Evolutionary conservation across 1,140 invertebrate genomes (phyloP), one percentile per base, ranked within the genome.

Genomic region (Atopsyche davidsoni): DNA sequence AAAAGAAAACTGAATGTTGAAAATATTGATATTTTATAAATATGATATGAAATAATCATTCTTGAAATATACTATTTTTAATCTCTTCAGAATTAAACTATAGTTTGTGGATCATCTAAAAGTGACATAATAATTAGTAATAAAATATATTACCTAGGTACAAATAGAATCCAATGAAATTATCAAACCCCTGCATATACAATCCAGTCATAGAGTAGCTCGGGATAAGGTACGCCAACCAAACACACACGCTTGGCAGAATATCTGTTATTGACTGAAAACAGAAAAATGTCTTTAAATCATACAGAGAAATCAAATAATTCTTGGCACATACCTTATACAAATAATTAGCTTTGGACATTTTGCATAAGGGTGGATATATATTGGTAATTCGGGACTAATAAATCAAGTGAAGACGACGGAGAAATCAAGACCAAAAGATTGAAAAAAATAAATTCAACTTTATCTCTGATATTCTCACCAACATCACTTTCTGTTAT

Each of bases 131-230:
- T n/a, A n/a, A n/a, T n/a, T n/a, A n/a, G n/a, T n/a, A n/a, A n/a
- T n/a, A n/a, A n/a, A n/a, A n/a, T n/a, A n/a, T n/a, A 65, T 72
- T 72, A 85, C 81, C 81, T 67, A 88, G 76, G 68, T 87, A 89
- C 46, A 81, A 68, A 59, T 84, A 83, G 60, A 88, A 87, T 47
- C 80, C 80, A 40, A 81, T 79, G 40, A 78, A 78, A 50, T 81
- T 79, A 48, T 72, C 76, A 19, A 73, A 71, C 13, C 77, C 70
- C 59, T 84, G 81, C 51, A 80, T 79, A 44, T 82, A 82, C 0
- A 93, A 70, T 0, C 89, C 89, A 7, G 85, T 84, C 89, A 94
- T 93, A 14, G 87, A 87, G 63, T 89, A 94, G 10, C 87, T 88
- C 13, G 92, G 92, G 19, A 92, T 79, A 16, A 91, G 62, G 63